Base-by-base conservation (phyloP, 2,797 vertebrate genomes). In the Schizothorax lantsangensis region DNA sequence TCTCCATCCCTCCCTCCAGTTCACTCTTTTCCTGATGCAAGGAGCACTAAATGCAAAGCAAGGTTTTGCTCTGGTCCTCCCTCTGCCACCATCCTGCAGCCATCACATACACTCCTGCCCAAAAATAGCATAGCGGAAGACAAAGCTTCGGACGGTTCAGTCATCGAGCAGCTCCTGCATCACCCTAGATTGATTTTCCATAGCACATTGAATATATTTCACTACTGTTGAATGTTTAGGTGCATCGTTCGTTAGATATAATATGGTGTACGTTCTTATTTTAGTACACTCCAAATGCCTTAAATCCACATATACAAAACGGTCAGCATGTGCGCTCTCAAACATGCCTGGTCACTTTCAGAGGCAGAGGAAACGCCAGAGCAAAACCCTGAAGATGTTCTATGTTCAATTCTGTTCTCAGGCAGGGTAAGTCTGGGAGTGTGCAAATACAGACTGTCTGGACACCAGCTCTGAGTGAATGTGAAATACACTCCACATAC, bases 381-480 rank as follows among this genome's bases (percentile, higher is more conserved):
- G 83, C 80, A 69, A 85, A 88, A 80, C 79, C 79, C 68, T 71
- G 59, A 59, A 59, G n/a, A 82, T 54, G 49, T 74, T 73, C 69
- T 75, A 68, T 83, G 84, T 84, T 77, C 83, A 85, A 40, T 83
- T 80, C 30, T n/a, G 36, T 72, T 86, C 81, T 84, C 77, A 86
- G 54, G 64, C 64, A 79, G 69, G 78, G 77, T 84, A 80, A 59
- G 38, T 74, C 54, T 78, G 49, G 40, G 79, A 54, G 84, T 80
- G 54, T 36, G 66, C 73, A 69, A 74, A 72, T 14, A 72, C 66
- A 75, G 77, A 59, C 75, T n/a, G 52, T 85, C 36, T 72, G 77
- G 80, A 87, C 75, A 71, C 85, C 86, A 66, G 71, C 75, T 57
- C 71, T 88, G 88, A 59, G 84, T 84, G 89, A 90, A 90, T 90